phyloP scores from a whole-genome alignment of 2,113 vertebrate species.

The Mus spicilegus region DNA sequence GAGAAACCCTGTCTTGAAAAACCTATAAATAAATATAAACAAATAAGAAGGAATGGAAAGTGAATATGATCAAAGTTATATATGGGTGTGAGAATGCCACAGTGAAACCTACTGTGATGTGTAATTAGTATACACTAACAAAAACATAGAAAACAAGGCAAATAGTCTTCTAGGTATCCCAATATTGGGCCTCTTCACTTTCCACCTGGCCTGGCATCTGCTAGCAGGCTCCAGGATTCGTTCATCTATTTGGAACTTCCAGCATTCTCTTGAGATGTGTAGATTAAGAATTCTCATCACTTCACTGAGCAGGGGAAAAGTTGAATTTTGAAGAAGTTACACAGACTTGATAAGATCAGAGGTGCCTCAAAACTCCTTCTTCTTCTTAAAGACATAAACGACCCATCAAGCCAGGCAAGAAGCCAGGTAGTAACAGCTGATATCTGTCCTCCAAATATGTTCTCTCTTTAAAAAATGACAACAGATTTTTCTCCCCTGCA shows the following conservation, averaged over 20 bases:
- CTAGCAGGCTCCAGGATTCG: background rate
- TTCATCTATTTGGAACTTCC: background rate
- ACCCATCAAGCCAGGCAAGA: background rate
- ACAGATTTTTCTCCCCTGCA: background rate
- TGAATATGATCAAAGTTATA: background rate
- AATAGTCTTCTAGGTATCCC: background rate
- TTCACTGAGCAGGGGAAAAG: background rate
- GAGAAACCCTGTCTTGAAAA: background rate
- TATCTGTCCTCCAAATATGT: background rate
- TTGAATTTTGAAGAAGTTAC: background rate
- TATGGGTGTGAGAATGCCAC: background rate
- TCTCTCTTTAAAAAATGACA: background rate
- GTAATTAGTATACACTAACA: background rate
- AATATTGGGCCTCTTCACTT: background rate
- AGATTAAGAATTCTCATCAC: background rate
- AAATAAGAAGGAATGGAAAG: background rate
- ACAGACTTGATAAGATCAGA: background rate
- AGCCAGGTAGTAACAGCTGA: rapidly evolving
- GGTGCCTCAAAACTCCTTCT: background rate
- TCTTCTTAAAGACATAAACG: background rate
- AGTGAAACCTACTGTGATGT: background rate
- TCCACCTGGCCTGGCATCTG: background rate
- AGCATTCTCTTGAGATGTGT: background rate
- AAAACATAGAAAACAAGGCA: background rate
- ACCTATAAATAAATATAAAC: background rate